phyloP scores from a whole-genome alignment of 2,113 vertebrate species.

The Vulpes vulpes region DNA sequence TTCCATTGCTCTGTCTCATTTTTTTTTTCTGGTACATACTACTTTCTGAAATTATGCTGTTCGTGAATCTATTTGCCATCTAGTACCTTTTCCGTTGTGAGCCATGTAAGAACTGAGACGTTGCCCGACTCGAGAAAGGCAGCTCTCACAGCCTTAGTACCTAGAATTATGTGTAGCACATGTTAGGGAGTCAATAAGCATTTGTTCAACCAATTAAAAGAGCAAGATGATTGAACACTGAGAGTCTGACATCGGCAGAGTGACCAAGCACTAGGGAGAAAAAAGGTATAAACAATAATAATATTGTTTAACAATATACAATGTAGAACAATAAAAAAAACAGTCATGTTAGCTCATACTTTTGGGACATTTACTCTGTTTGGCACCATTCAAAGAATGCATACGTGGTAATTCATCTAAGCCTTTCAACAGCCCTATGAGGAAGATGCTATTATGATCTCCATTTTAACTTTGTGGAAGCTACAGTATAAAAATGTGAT shows the following conservation, averaged over 20 bases:
- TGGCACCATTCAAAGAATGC: neutral
- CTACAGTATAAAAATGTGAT: neutral
- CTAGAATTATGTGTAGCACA: neutral
- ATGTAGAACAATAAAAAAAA: neutral
- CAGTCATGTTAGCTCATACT: neutral
- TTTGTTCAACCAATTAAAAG: conserved; percentile 50
- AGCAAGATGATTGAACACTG: neutral
- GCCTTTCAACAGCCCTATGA: neutral
- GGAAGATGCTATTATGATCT: neutral
- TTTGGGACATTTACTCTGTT: neutral
- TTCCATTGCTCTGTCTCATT: neutral
- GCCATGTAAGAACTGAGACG: neutral
- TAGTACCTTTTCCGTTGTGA: conserved; percentile 5
- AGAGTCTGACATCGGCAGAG: conserved; percentile 7
- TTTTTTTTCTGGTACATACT: neutral
- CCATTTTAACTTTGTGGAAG: conserved; percentile 1
- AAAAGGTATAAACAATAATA: conserved; percentile 31
- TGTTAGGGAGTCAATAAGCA: conserved; percentile 22
- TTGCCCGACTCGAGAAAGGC: neutral
- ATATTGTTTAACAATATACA: neutral
- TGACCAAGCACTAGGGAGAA: neutral
- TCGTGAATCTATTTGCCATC: neutral
- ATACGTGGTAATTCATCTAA: conserved; percentile 32
- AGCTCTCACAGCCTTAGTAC: neutral
- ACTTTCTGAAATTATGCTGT: conserved; percentile 28